Percentiles rank a stretch among this genome's conserved stretches.
Conservation (phyloP, 2,113 vertebrate genomes). For the Pelusios castaneus region DNA sequence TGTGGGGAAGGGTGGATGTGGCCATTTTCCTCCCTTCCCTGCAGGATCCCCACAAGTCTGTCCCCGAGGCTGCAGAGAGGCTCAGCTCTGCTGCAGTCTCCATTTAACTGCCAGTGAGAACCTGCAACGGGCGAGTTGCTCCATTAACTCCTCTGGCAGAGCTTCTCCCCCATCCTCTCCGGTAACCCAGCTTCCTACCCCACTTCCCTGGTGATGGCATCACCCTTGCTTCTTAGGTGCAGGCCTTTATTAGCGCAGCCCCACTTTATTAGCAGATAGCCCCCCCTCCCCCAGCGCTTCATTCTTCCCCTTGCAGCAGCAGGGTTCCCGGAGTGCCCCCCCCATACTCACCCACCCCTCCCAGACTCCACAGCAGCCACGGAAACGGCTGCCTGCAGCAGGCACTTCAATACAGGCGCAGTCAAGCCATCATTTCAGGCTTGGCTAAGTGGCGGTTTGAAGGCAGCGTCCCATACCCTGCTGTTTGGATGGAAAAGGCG, state of each 20-base stretch:
- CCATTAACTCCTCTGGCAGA: not conserved
- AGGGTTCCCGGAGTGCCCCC: not conserved
- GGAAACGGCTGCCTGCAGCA: not conserved
- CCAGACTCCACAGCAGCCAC: not conserved
- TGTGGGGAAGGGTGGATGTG: not conserved
- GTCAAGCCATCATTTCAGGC: not conserved
- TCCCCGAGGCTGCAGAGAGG: not conserved
- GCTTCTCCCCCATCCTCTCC: not conserved
- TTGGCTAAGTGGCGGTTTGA: not conserved
- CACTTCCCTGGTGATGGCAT: not conserved
- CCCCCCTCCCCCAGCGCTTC: not conserved
- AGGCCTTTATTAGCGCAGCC: not conserved
- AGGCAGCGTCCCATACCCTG: not conserved
- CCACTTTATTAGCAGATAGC: not conserved
- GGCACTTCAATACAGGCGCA: not conserved
- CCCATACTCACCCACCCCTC: not conserved
- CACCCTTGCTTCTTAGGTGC: not conserved
- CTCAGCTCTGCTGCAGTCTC: not conserved
- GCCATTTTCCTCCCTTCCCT: not conserved
- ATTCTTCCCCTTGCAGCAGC: not conserved
- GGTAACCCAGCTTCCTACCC: not conserved
- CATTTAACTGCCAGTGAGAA: not conserved
- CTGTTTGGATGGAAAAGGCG: fast-evolving
- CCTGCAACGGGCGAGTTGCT: not conserved
- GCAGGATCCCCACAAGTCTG: not conserved